Conservation (phyloP, 2,888 invertebrate species). For the Metacarcinus magister region DNA sequence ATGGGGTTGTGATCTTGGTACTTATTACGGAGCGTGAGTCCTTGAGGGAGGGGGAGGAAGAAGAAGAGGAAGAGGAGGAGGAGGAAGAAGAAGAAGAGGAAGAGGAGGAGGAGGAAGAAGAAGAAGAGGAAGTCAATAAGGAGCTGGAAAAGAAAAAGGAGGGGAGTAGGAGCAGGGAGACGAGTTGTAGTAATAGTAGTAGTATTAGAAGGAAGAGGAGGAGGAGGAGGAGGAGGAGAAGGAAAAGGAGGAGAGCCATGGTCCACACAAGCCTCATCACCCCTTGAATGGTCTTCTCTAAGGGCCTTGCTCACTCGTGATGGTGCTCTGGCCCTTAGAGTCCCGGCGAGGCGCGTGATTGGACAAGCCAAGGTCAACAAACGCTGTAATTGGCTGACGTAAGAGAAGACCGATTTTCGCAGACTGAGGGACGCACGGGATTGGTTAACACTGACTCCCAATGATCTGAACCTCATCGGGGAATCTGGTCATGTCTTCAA, state of each 20-base stretch:
- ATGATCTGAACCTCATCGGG: conserved; percentile 21
- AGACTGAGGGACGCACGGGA: background rate
- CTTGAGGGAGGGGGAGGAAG: background rate
- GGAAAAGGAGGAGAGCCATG: background rate
- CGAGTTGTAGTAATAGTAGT: background rate
- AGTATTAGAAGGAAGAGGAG: background rate
- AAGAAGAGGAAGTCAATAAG: background rate
- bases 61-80: background rate
- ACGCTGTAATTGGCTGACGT: conserved; percentile 56
- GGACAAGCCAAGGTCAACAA: conserved; percentile 65
- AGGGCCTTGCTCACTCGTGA: background rate
- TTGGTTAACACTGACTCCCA: conserved; percentile 27
- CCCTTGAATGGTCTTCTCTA: too few relatives aligned
- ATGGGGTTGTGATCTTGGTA: background rate
- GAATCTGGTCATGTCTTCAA: background rate
- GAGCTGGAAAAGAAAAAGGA: background rate
- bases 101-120: background rate
- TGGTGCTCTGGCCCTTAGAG: background rate
- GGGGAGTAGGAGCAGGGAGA: background rate
- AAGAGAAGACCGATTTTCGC: conserved; percentile 53
- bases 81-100: background rate
- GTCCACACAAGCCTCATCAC: too few relatives aligned
- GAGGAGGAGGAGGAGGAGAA: background rate
- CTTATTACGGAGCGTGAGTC: background rate
- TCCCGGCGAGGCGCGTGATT: conserved; percentile 54